phyloP scores from a whole-genome alignment of 2,113 vertebrate genomes.

The Grammomys surdaster region DNA sequence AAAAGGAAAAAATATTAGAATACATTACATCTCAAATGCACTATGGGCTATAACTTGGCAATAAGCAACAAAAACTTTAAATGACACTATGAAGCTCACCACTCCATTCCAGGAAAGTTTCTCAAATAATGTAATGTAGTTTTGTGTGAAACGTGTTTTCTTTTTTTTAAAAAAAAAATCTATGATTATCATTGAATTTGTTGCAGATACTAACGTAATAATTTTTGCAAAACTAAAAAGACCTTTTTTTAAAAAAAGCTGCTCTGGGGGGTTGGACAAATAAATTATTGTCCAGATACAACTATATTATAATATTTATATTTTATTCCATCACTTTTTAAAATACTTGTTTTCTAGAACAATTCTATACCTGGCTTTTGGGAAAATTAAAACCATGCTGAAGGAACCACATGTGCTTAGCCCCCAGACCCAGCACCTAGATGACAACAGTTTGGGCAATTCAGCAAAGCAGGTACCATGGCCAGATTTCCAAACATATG shows the following conservation, averaged over 20 bases:
- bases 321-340: not conserved
- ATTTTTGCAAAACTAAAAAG: not conserved
- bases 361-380: constrained; percentile 22
- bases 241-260: not conserved
- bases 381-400: not conserved
- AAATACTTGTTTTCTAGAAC: constrained; percentile 35
- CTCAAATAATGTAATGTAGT: not conserved
- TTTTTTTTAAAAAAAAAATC: not conserved
- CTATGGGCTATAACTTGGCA: not conserved
- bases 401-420: not conserved
- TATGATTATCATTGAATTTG: not conserved
- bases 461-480: constrained; percentile 16
- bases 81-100: not conserved
- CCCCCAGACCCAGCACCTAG: not conserved
- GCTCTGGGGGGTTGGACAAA: not conserved
- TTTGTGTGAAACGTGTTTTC: not conserved
- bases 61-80: constrained; percentile 1
- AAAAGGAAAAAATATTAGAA: not conserved
- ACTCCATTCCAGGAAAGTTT: not conserved
- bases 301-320: constrained; percentile 19
- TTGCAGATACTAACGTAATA: not conserved
- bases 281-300: constrained; percentile 31
- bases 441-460: constrained; percentile 29
- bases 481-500: constrained; percentile 62
- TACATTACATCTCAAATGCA: not conserved